These are phyloP conservation scores for Triplophysa tibetana DNA, from an alignment of 2,113 vertebrate species.

Conservation along the genomic window DNA sequence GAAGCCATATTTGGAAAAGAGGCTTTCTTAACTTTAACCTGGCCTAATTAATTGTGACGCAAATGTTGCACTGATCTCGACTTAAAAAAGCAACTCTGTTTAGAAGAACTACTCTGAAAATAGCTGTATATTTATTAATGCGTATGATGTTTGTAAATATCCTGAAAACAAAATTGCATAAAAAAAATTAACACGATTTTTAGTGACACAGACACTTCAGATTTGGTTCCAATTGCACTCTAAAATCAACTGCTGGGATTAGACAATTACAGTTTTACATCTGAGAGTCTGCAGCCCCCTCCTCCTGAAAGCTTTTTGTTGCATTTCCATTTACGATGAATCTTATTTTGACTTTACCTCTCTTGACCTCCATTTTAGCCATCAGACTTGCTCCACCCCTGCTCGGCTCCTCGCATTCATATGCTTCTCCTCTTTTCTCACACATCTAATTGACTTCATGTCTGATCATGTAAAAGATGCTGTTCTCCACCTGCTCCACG, in stretches of 20 bases:
- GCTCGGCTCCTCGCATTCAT: slow-evolving; percentile 35
- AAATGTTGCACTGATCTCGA: neutral
- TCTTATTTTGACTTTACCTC: slow-evolving; percentile 48
- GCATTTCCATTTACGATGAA: slow-evolving; percentile 35
- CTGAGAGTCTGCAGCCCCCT: neutral
- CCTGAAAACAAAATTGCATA: neutral
- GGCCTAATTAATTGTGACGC: neutral
- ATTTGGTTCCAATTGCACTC: slow-evolving; percentile 1
- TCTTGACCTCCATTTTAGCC: slow-evolving; percentile 50
- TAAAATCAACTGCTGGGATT: slow-evolving; percentile 11
- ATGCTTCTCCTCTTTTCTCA: slow-evolving; percentile 63
- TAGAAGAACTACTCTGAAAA: neutral
- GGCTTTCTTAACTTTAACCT: neutral
- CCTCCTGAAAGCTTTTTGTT: slow-evolving; percentile 28
- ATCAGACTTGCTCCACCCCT: slow-evolving; percentile 27
- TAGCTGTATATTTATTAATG: neutral
- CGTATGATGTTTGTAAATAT: neutral
- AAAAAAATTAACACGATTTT: neutral
- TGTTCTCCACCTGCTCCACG: slow-evolving; percentile 76
- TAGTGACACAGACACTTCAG: neutral
- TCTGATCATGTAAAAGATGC: slow-evolving; percentile 76
- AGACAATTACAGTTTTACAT: neutral
- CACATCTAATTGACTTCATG: slow-evolving; percentile 82
- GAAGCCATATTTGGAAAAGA: neutral
- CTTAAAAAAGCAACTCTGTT: neutral